Evolutionary conservation across 2,113 vertebrate species (phyloP), one percentile per base, ranked within the genome.

Genomic region (Myocastor coypus): DNA sequence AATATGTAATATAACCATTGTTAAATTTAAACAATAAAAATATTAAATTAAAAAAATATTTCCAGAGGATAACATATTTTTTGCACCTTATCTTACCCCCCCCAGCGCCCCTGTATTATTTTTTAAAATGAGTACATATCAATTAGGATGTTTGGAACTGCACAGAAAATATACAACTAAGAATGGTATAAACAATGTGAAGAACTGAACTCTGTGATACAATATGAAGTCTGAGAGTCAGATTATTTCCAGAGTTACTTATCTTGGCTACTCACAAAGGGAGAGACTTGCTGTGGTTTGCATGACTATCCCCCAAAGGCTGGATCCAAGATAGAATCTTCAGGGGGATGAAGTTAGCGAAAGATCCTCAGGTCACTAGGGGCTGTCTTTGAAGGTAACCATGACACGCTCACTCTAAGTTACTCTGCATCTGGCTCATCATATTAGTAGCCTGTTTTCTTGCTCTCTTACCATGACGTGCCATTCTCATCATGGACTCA

Each of bases 161-260:
- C 24, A 84, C 55, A 40, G 50, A 42, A 32, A 92, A 77, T 52
- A 89, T 2, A 83, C 50, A 93, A 82, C 34, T 34, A 32, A 71
- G 30, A 82, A 1, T 64, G 40, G 55, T 14, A 71, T 61, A 61
- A 83, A 57, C 52, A 86, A 69, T 80, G 19, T 95, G 46, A 68
- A 94, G n/a, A 82, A 96, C 13, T 81, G 37, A 30, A 69, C 83
- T 83, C 42, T 81, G 42, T 34, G 83, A 84, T 8, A 37, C 66
- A 17, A 91, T 16, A 37, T 57, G 46, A 92, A 46, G 8, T 78
- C 50, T 83, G 26, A 14, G 30, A 80, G 28, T 42, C 28, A 52
- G 69, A 4, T 24, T 83, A 91, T 34, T 73, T 87, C 40, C 50
- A 83, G 50, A 34, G n/a, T 30, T 89, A 61, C 73, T 66, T 73